Conservation (phyloP, 2,888 invertebrate genomes). For the Chymomyza caudatula region DNA sequence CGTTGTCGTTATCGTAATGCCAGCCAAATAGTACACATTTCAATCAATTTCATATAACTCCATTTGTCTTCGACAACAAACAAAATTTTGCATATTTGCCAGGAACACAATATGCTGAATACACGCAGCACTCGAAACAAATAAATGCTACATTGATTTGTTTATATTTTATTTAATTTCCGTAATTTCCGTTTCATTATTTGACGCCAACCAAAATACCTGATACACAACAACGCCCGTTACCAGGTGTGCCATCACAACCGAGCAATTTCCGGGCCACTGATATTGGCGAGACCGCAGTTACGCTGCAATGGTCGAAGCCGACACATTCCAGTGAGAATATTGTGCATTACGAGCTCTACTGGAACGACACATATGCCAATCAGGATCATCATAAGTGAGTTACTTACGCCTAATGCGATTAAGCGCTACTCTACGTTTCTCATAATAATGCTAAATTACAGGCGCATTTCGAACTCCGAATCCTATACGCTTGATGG, state of each 20-base stretch:
- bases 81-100: constrained; percentile 15
- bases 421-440: no score
- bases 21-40: constrained; percentile 28
- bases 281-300: constrained; percentile 92
- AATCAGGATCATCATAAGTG: constrained; percentile 91
- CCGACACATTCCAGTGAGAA: constrained; percentile 95
- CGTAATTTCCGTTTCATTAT: constrained; percentile 73
- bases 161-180: constrained; percentile 73
- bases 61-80: constrained; percentile 14
- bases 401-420: no score
- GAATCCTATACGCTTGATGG: constrained; percentile 93
- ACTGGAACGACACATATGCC: constrained; percentile 98
- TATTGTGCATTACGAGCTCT: constrained; percentile 96
- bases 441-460: no score
- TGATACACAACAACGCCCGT: constrained; percentile 23
- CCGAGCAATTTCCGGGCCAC: constrained; percentile 92
- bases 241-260: constrained; percentile 94
- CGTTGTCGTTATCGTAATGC: background rate
- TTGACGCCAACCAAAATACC: constrained; percentile 58
- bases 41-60: constrained; percentile 31
- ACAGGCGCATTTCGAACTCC: constrained; percentile 86
- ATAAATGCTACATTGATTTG: constrained; percentile 66
- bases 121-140: background rate
- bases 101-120: constrained; percentile 21
- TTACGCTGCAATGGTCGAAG: constrained; percentile 94